Conservation (phyloP, 2,888 invertebrate species). For the Callinectes sapidus region DNA sequence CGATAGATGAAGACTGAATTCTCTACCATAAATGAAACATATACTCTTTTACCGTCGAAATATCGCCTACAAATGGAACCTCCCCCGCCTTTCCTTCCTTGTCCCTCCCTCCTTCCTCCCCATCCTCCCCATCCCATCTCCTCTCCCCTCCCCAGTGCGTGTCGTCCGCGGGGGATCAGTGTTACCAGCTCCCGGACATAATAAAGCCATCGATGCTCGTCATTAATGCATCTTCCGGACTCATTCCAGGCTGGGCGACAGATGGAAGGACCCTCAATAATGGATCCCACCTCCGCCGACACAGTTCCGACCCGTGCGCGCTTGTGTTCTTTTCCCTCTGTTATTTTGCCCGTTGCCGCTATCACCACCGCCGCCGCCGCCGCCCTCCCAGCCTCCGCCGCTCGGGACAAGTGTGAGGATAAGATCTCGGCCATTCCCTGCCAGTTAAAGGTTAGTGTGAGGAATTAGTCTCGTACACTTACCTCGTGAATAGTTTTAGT, state of each 20-base stretch:
- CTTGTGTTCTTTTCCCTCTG: not conserved
- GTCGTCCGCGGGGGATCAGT: slow-evolving; percentile 35
- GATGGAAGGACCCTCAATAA: slow-evolving; percentile 11
- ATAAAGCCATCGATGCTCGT: slow-evolving; percentile 29
- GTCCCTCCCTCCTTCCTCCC: not conserved
- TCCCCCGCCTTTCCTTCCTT: not conserved
- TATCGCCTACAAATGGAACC: not conserved
- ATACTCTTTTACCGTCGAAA: slow-evolving; percentile 13
- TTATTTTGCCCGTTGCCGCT: not conserved
- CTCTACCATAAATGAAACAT: not conserved
- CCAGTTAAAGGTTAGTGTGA: not conserved
- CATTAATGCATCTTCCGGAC: slow-evolving; percentile 31
- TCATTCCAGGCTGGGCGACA: slow-evolving; percentile 29
- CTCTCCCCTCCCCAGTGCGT: slow-evolving; percentile 19
- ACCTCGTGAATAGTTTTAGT: not conserved
- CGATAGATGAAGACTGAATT: not conserved
- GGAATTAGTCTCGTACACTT: not conserved
- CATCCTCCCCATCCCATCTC: not conserved
- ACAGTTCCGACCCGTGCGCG: slow-evolving; percentile 27
- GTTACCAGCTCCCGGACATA: slow-evolving; percentile 26
- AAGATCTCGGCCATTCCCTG: not conserved
- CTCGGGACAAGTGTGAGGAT: not conserved
- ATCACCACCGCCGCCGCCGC: not conserved
- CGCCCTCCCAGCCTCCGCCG: not conserved
- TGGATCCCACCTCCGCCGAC: slow-evolving; percentile 26